Base-by-base conservation (phyloP, 2,113 vertebrate species). In the Calypte anna region DNA sequence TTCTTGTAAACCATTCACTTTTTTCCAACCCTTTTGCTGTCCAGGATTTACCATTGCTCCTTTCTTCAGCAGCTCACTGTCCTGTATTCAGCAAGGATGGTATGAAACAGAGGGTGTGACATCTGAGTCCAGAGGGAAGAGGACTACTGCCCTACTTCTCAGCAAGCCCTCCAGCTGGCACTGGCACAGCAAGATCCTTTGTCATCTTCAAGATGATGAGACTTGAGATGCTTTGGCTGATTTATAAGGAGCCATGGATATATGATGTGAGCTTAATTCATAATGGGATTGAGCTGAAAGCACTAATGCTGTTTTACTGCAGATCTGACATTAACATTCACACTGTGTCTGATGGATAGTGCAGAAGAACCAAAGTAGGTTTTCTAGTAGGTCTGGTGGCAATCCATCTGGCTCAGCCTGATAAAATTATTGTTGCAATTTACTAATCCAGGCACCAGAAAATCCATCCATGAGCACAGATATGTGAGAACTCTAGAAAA, bases 231-330 rank as follows among this genome's bases (percentile, higher is more conserved):
- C 24, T 90, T 73, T 69, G 76, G 36, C 76, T 94, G 86, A 94
- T 94, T 96, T 94, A 88, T 79, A 92, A 88, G 54, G 33, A 91
- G 54, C 43, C 64, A 19, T 64, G 66, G 88, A 58, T 94, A 61
- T 68, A 86, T 82, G 90, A 88, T 94, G 80, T 82, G 86, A 90
- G 44, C 58, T 94, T 96, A 96, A 96, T 93, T 92, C 80, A 62
- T 75, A 83, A 94, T 84, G 44, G 91, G 44, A 78, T 64, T 82
- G 90, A 94, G 69, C 92, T 86, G 84, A 91, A 93, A 94, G 68
- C 76, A 91, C 69, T 91, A 96, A 90, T 86, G 76, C 61, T 93
- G 33, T 79, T 95, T 95, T 93, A 90, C 82, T 90, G 88, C 68
- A 58, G 73, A 51, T 76, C 62, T 94, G 79, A 90, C 90, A 94